Base-by-base conservation (phyloP, 2,113 vertebrate species). In the Ploceus nigricollis region DNA sequence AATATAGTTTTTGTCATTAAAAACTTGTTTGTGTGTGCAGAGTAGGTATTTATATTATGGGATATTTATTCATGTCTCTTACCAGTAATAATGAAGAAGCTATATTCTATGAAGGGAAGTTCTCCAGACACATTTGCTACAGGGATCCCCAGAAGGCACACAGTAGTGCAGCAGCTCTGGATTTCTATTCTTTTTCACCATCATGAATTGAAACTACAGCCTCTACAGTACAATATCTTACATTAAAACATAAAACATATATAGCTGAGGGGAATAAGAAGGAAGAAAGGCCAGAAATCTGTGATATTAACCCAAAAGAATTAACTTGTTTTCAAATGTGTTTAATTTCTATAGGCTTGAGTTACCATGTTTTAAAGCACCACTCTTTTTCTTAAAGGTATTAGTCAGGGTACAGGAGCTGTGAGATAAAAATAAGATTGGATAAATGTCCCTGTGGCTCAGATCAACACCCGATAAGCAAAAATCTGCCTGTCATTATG, bases 401-500 rank as follows among this genome's bases (percentile, higher is more conserved):
- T 94, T 92, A 96, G 69, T 61, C 25, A 15, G 65, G 45, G 71
- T 82, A 63, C 50, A 66, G 54, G 35, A 90, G 61, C 45, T 51
- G 27, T 0, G 0, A 82, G 63, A 87, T 33, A 91, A 80, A 93
- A 94, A 76, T 66, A 80, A 96, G 71, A 50, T 53, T 88, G 63
- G 39, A 95, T 72, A 93, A 85, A 93, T 66, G 7, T n/a, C 39
- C 63, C 82, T 91, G 75, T 1, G 2, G 69, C 71, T 96, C 66
- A 93, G 78, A 91, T 82, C 83, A 92, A 76, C 84, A 87, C 58
- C 70, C 4, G 1, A 71, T 87, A 89, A 85, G 78, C 64, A 89
- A 91, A 82, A 93, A 91, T 48, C 89, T 95, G 94, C 84, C 94
- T 96, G 89, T 97, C 93, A 89, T 60, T 83, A 82, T 89, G 65